Conservation (phyloP, 64 coral and sea anemone species). For the Dendrophyllia cribrosa region DNA sequence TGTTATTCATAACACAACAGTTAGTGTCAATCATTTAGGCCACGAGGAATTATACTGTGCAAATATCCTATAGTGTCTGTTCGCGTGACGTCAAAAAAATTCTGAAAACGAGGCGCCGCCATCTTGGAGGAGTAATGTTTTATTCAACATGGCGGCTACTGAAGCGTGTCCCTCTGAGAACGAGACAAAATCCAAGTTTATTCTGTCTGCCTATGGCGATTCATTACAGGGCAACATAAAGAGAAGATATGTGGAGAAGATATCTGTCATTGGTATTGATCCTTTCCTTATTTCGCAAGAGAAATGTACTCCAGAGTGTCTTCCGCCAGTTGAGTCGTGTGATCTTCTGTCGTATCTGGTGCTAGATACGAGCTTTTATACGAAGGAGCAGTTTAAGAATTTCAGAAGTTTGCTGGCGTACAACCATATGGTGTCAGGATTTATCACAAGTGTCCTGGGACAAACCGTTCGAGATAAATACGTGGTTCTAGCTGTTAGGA, state of each 20-base stretch:
- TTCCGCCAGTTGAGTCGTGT: neutral
- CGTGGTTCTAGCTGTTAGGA: no score
- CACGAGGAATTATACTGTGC: no score
- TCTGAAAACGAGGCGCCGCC: neutral
- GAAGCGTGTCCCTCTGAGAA: neutral
- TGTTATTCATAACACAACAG: no score
- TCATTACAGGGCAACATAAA: neutral
- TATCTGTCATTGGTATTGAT: neutral
- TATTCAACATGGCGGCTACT: neutral
- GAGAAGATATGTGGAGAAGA: neutral
- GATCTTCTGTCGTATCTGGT: neutral
- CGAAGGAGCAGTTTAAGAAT: neutral
- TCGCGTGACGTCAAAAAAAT: neutral
- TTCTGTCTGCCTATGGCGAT: neutral
- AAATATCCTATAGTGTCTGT: neutral
- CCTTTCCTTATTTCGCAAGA: neutral
- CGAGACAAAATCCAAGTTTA: neutral
- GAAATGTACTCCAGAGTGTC: neutral
- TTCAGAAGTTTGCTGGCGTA: neutral
- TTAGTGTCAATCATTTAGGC: no score
- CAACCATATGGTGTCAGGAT: slow-evolving; percentile 29
- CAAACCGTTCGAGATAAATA: neutral
- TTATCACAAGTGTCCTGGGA: neutral
- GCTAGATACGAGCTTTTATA: neutral
- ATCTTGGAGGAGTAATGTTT: slow-evolving; percentile 1